Evolutionary conservation across 2,113 vertebrate species (phyloP).

Genomic region (Cinclus mexicanus): DNA sequence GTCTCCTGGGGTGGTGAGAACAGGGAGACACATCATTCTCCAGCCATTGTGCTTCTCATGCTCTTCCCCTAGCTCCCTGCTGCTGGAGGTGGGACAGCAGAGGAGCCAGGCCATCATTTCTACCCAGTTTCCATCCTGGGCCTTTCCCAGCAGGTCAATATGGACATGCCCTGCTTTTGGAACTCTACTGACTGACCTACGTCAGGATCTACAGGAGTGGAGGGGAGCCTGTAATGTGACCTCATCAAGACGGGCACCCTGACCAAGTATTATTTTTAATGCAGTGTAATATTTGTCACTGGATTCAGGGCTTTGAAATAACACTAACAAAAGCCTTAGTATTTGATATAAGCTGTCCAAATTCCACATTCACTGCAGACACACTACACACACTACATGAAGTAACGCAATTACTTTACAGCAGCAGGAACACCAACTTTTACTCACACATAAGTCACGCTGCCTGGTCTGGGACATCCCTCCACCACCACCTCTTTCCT

Average conservation of each 20-base stretch:
- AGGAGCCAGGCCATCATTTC: fast-evolving
- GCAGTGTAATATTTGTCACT: not conserved
- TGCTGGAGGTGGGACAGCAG: not conserved
- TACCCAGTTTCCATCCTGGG: not conserved
- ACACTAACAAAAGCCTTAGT: not conserved
- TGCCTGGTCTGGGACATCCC: fast-evolving
- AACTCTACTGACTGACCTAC: not conserved
- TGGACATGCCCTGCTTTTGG: fast-evolving
- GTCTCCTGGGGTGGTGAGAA: not conserved
- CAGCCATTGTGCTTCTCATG: not conserved
- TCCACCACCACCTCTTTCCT: not conserved
- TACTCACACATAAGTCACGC: not conserved
- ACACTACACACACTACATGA: fast-evolving
- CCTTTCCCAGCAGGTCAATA: not conserved
- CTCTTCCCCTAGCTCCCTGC: not conserved
- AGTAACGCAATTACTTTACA: not conserved
- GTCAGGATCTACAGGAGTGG: not conserved
- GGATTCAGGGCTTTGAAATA: not conserved
- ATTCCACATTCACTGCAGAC: not conserved
- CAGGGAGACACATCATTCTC: not conserved
- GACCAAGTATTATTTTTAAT: not conserved
- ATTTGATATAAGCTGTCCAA: not conserved
- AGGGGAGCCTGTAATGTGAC: not conserved
- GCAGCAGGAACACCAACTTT: not conserved
- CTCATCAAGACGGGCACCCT: not conserved